phyloP scores from a whole-genome alignment of 64 coral and sea anemone species.

The Montipora sp. region DNA sequence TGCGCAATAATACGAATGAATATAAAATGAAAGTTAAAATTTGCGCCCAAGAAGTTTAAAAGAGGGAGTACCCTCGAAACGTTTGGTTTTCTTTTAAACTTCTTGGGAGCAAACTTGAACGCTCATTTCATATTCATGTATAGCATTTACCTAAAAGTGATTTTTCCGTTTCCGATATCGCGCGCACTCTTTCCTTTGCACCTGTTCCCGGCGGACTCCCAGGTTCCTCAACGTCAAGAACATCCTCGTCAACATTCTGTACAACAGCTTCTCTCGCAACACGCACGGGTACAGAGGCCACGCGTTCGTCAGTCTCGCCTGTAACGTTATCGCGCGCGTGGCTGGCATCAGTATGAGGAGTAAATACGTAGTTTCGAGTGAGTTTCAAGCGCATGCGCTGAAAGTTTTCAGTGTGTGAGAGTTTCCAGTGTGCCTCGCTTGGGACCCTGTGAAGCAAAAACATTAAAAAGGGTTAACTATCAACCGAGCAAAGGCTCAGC shows the following conservation, averaged over 20 bases:
- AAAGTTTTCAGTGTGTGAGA: constrained; percentile 90
- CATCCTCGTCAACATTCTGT: constrained; percentile 69
- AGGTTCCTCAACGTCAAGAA: constrained; percentile 62
- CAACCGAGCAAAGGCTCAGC: no score
- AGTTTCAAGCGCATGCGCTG: constrained; percentile 97
- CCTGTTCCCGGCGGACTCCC: constrained; percentile 40
- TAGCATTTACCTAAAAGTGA: background rate
- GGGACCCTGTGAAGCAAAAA: constrained; percentile 42
- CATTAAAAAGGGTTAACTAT: background rate
- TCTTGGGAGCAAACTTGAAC: no score
- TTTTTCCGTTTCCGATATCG: constrained; percentile 37
- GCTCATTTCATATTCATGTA: no score
- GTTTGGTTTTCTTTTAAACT: no score
- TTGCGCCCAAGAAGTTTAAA: no score
- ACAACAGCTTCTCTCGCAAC: constrained; percentile 85
- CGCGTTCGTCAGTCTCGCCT: background rate
- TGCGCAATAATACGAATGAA: no score
- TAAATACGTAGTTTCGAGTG: constrained; percentile 83
- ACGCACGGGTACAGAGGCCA: constrained; percentile 35
- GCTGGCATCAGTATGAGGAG: constrained; percentile 82
- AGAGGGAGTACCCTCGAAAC: no score
- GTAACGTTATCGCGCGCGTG: constrained; percentile 55
- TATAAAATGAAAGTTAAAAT: no score
- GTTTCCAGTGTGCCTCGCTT: constrained; percentile 82
- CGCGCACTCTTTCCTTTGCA: background rate